Evolutionary conservation across 2,113 vertebrate species (phyloP).

Genomic region (Sylvietta virens): DNA sequence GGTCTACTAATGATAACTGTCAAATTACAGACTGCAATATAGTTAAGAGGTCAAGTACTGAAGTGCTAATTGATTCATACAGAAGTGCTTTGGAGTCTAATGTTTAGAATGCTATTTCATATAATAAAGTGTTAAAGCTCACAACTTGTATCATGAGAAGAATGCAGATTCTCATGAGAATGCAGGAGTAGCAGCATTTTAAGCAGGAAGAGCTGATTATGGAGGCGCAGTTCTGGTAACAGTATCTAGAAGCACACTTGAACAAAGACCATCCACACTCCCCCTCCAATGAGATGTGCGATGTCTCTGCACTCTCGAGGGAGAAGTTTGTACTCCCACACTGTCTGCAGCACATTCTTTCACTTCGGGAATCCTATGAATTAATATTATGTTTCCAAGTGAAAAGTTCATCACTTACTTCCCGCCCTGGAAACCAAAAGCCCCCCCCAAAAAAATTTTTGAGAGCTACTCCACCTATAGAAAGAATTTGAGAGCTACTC

Average conservation of each 20-base stretch:
- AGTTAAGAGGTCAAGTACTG: background rate
- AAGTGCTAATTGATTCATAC: background rate
- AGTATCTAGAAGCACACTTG: background rate
- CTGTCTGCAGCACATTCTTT: background rate
- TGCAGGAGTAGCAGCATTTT: background rate
- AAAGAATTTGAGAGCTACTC: background rate
- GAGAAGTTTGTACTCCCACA: background rate
- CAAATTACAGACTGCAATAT: background rate
- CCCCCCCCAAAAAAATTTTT: background rate
- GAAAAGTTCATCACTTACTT: background rate
- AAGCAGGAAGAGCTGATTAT: background rate
- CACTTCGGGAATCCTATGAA: background rate
- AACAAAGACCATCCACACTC: background rate
- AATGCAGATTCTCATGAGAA: background rate
- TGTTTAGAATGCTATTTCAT: background rate
- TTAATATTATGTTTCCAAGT: background rate
- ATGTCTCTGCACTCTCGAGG: background rate
- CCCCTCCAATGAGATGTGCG: background rate
- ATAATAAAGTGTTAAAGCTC: background rate
- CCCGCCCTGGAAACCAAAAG: background rate
- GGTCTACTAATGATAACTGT: background rate
- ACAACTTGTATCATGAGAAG: background rate
- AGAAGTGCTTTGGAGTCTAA: background rate
- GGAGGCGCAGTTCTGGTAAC: background rate
- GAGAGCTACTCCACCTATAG: background rate